Base-by-base conservation (phyloP, 1,140 invertebrate species). In the Drosophila nigromelanica region DNA sequence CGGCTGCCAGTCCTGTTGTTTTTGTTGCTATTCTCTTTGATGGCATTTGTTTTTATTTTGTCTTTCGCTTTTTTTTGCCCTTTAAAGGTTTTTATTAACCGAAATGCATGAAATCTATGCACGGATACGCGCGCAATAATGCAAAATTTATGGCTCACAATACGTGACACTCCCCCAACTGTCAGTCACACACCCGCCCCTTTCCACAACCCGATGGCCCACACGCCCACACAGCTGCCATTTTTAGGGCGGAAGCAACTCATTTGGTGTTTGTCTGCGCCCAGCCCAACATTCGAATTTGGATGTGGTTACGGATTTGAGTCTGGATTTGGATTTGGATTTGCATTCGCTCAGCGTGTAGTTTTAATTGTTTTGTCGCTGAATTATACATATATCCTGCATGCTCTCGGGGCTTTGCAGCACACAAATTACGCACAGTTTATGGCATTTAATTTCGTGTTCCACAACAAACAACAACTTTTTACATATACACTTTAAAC, bases 61-160 rank as follows among this genome's bases (percentile, higher is more conserved):
- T 62, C 15, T 55, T 43, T 51, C 33, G 59, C 59, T 59, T 64
- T 47, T 68, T 58, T 52, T 60, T 61, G 27, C 47, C 59, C 48
- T 75, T 79, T 50, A 45, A 37, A 40, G 54, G 21, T 73, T 86
- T 86, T 89, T 81, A 89, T 89, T 87, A 89, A 89, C 68, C 82
- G 60, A 81, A 89, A 80, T 79, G 83, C 72, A 87, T 79, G 83
- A 82, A 89, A 80, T 79, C 81, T 86, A 86, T 86, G 81, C 81
- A 74, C 64, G 77, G 74, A 80, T 83, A 85, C 69, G 80, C 73
- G 64, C 51, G 78, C 83, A 87, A 87, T 87, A 87, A 89, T 82
- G 73, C 61, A 27, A 79, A 87, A 87, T 87, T 89, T 89, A 87
- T 87, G 83, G 76, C 79, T 45, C 66, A 68, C 78, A 76, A 55